A percentile compares a stretch with the other conserved stretches of the same genome.
Conservation (phyloP, 2,113 vertebrate species). For the Penelope pileata region DNA sequence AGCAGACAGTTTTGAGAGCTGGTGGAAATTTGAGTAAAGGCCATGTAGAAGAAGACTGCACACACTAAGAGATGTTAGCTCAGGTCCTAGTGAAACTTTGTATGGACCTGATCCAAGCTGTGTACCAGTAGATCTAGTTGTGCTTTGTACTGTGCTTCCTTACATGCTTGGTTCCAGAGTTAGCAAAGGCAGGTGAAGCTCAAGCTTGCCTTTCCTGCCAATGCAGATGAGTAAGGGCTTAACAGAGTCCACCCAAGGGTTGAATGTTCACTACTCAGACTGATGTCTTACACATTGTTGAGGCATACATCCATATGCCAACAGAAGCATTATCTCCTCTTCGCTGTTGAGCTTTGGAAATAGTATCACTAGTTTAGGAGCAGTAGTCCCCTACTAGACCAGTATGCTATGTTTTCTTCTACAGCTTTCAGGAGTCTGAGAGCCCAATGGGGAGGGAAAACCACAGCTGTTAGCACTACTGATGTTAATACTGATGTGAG, state of each 20-base stretch:
- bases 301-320: fast-evolving
- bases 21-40: neutral
- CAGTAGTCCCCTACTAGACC: neutral
- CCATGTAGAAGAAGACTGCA: fast-evolving
- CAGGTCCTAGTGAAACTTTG: neutral
- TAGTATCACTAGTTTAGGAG: neutral
- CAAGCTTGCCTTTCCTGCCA: neutral
- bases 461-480: neutral
- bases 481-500: neutral
- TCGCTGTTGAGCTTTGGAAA: neutral
- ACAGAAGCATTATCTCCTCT: neutral
- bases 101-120: fast-evolving
- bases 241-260: neutral
- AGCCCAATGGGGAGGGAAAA: neutral
- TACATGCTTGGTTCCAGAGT: fast-evolving
- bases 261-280: neutral
- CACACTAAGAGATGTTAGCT: fast-evolving
- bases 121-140: neutral
- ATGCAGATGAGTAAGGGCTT: neutral
- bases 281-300: too few relatives aligned
- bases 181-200: neutral
- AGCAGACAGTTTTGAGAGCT: neutral
- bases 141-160: neutral
- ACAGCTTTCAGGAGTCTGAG: neutral
- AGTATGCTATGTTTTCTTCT: neutral